Evolutionary conservation across 2,888 invertebrate genomes (phyloP).

Genomic region (Salpingus planirostris): DNA sequence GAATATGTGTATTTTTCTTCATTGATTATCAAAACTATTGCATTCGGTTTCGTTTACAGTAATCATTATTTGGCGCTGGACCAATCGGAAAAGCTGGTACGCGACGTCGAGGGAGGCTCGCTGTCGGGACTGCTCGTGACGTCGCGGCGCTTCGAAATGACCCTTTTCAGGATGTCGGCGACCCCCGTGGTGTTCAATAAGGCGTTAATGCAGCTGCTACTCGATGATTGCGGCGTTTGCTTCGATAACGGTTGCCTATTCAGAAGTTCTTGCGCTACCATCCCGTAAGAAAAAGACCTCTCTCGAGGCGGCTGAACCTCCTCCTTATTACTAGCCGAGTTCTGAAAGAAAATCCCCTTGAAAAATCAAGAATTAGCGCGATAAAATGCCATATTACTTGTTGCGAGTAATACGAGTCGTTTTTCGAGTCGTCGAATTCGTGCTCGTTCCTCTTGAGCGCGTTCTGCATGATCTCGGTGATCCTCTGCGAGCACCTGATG

Average conservation of each 20-base stretch:
- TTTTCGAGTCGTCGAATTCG: conserved; percentile 28
- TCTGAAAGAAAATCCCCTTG: no score
- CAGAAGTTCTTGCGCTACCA: conserved; percentile 30
- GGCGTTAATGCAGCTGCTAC: conserved; percentile 40
- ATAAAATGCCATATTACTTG: conserved; percentile 20
- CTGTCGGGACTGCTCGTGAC: conserved; percentile 27
- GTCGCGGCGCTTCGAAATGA: conserved; percentile 38
- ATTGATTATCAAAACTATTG: no score
- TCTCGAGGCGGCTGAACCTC: no score
- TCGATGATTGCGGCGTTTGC: conserved; percentile 28
- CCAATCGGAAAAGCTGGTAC: conserved; percentile 40
- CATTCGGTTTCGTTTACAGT: no score
- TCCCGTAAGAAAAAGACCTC: conserved; percentile 32
- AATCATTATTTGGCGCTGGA: conserved; percentile 10
- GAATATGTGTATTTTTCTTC: conserved; percentile 3
- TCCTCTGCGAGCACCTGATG: conserved; percentile 34
- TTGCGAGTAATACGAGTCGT: conserved; percentile 36
- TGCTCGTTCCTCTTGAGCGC: conserved; percentile 33
- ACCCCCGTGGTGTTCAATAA: conserved; percentile 37
- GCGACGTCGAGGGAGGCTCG: conserved; percentile 18
- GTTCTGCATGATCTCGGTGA: conserved; percentile 38
- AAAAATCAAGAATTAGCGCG: neutral
- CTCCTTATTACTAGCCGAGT: no score
- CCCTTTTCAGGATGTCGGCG: conserved; percentile 39
- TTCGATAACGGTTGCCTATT: conserved; percentile 30